Evolutionary conservation across 2,113 vertebrate genomes (phyloP), one percentile per base, ranked within the genome.

Genomic region (Rissa tridactyla): DNA sequence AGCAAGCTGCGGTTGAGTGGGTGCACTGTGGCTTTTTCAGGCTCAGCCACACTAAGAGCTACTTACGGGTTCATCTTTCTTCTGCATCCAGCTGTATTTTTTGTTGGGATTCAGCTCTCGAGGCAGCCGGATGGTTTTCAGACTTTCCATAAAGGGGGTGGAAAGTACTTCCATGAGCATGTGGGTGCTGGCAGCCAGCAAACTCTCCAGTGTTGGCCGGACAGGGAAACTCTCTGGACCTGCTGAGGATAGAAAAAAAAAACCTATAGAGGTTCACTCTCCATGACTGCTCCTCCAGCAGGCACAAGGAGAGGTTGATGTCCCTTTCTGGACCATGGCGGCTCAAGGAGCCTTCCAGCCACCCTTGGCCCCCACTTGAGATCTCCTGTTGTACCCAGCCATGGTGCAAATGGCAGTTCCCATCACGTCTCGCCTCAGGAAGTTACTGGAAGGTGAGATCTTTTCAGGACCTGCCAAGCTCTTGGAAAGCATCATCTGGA

Each of bases 31-130:
- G 86, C 68, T 92, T 69, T 46, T 46, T 46, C 64, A 57, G 66
- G 86, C 54, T 83, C 76, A 65, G 32, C 25, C 62, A 52, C 82
- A 6, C n/a, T 49, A 52, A 4, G 34, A 57, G 66, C 49, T 30
- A 96, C 98, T 98, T 97, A 99, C 99, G 19, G 98, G 98, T 90
- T 99, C 98, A 44, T 99, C 99, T 88, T 99, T 99, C 97, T 99
- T 99, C 96, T 99, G 99, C 98, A 99, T 99, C 99, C 99, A 99
- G 98, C 99, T 99, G 97, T 99, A 99, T 86, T 99, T 99, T 98
- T 99, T 99, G 98, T 98, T 98, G 91, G 99, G 99, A 94, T 99
- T 98, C 94, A 99, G 98, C 38, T 98, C 99, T 86, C 99, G 97
- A 7, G 99, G 99, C 64, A 99, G 98, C 81, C 98, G 97, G 85